Base-by-base conservation (phyloP, 1,140 invertebrate genomes). In the Bombus fervidus region DNA sequence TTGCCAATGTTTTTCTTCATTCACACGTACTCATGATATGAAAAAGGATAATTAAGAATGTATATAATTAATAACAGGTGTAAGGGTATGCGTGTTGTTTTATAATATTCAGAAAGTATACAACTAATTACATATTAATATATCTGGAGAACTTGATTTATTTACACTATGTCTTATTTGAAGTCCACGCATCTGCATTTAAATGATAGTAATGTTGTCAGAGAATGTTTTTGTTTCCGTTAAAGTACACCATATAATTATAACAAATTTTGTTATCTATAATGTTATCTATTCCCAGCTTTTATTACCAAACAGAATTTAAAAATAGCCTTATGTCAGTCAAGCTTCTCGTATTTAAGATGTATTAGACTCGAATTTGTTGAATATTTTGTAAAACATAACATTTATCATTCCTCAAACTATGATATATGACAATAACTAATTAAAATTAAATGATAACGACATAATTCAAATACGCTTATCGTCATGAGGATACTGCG, bases 391-490 rank as follows among this genome's bases (percentile, higher is more conserved):
- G 1, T 22, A 73, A 80, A 86, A 78, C 31, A 78, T 59, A 47
- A 64, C 41, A 59, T 77, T 87, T 25, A n/a, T 69, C 31, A 57
- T 47, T 66, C n/a, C 37, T 69, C 41, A 53, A 72, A 25, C 31
- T 72, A 79, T 22, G 31, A 76, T 53, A 80, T 85, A 75, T 37
- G 57, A 79, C 37, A 76, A 4, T 25, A 18, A 68, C 18, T 68
- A 68, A 68, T 68, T 66, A 15, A 66, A n/a, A 31, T 37, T 53
- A 66, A 43, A 77, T 74, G 66, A 80, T 68, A 75, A 87, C 89
- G 78, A 87, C 53, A 84, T 75, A 80, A 87, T 90, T 85, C 82
- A 87, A 90, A 90, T 87, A 86, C 80, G 71, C 71, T 85, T 87
- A 87, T 83, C 66, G 68, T 84, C 78, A 84, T 72, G 66, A 87